Percentiles rank a stretch among this genome's conserved stretches.
Conservation (phyloP, 1,140 invertebrate species). For the Eumaeus atala region DNA sequence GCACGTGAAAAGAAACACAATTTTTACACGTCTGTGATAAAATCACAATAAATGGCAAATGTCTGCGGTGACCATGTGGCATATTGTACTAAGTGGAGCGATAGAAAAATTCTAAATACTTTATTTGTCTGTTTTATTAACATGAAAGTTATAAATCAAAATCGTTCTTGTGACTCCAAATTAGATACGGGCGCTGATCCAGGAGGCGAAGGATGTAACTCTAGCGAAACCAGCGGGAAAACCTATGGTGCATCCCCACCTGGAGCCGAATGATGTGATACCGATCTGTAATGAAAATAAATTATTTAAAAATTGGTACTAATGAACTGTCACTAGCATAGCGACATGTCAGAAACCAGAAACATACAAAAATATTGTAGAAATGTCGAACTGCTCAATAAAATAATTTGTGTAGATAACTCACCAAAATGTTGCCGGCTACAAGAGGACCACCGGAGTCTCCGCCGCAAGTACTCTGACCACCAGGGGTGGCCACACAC, state of each 20-base stretch:
- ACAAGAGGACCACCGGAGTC: slow-evolving; percentile 24
- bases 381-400: not conserved
- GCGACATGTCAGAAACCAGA: too few species aligned
- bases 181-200: slow-evolving; percentile 20
- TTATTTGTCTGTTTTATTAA: too few species aligned
- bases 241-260: slow-evolving; percentile 16
- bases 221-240: not conserved
- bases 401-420: not conserved
- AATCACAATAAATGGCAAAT: too few species aligned
- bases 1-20: too few species aligned
- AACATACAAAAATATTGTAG: not conserved
- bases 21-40: too few species aligned
- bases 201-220: slow-evolving; percentile 1
- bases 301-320: not conserved
- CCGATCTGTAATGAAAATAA: slow-evolving; percentile 19
- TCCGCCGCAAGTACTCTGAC: slow-evolving; percentile 21
- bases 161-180: too few species aligned
- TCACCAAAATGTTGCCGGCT: slow-evolving; percentile 15
- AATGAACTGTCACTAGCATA: not conserved
- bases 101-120: too few species aligned
- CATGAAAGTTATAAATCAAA: not conserved
- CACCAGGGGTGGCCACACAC: slow-evolving; percentile 16
- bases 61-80: too few species aligned
- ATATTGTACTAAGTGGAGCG: too few species aligned
- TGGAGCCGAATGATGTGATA: slow-evolving; percentile 21